Evolutionary conservation across 2,888 invertebrate species (phyloP), one percentile per base, ranked within the genome.

Genomic region (Parthenolecanium corni): DNA sequence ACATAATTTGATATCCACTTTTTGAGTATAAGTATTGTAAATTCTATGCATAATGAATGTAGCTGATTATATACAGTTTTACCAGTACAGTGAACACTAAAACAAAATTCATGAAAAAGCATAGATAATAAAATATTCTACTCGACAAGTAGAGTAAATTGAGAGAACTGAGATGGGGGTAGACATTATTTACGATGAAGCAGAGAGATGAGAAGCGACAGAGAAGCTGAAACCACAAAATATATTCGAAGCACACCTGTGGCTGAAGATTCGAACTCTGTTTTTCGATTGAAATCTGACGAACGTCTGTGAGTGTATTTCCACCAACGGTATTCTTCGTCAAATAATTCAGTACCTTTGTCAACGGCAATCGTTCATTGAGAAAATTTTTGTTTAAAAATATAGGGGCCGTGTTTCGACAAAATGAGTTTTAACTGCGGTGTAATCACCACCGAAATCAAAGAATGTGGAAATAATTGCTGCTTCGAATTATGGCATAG

Each of bases 341-440:
- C 58, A 16, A 58, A 58, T 58, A 47, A 31, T 20, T 58, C 58
- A n/a, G 58, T 47, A 58, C 58, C 58, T 58, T 57, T 42, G 38
- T 53, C 53, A 53, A 53, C 16, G 38, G 51, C 25, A 51, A 24
- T 21, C 24, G 11, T 42, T 44, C 14, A 18, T 44, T 31, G 18
- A 53, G 38, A 53, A 20, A 23, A 40, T 40, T 53, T 53, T 18
- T 40, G 23, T 20, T 44, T 12, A 4, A 51, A 20, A n/a, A n/a
- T n/a, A n/a, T 52, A 51, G 24, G n/a, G 12, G 24, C 36, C 31
- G 16, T 36, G 36, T 36, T n/a, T 1, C 16, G n/a, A 52, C 12
- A 18, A 36, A 52, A 38, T 44, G 44, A 44, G 16, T 44, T 44
- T n/a, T 16, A 44, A 44, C n/a, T 44, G 44, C 44, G 18, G 18